Conservation (phyloP, 2,113 vertebrate species). For the Apistogramma diplotaenia region DNA sequence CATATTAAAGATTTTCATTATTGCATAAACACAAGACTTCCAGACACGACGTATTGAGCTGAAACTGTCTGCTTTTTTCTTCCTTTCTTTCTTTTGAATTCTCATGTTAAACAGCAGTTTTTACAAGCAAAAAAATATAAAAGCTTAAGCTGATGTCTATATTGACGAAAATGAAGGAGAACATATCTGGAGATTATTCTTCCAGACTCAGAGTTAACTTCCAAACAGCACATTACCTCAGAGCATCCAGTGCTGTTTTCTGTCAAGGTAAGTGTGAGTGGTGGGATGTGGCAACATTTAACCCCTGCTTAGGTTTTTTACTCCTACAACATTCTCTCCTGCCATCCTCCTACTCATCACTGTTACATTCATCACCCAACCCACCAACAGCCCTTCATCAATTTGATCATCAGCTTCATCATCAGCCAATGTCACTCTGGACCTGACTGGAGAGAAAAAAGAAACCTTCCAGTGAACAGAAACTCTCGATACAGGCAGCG, state of each 20-base stretch:
- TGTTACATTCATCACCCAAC: slow-evolving; percentile 16
- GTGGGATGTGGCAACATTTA: slow-evolving; percentile 43
- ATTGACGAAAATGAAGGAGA: not conserved
- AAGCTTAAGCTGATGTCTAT: not conserved
- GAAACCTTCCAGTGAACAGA: not conserved
- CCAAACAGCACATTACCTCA: not conserved
- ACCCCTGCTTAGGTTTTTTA: slow-evolving; percentile 30
- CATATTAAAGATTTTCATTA: slow-evolving; percentile 25
- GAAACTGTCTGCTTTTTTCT: not conserved
- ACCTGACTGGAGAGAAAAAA: not conserved
- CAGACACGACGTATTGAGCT: slow-evolving; percentile 21
- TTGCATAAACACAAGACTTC: not conserved
- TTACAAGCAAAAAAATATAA: not conserved
- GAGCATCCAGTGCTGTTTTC: not conserved
- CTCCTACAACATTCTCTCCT: slow-evolving; percentile 48
- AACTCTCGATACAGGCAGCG: not conserved
- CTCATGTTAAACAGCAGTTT: not conserved
- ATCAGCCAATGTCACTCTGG: not conserved
- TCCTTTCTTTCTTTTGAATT: not conserved
- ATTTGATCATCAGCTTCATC: slow-evolving; percentile 8
- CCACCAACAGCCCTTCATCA: slow-evolving; percentile 9
- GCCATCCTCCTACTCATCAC: slow-evolving; percentile 60
- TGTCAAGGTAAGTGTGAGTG: slow-evolving; percentile 22
- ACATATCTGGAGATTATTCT: not conserved
- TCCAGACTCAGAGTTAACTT: not conserved